A percentile compares a stretch with the other conserved stretches of the same genome.
These are phyloP conservation scores for Rallus limicola DNA, from an alignment of 2,113 vertebrate genomes.

Conservation along the genomic window DNA sequence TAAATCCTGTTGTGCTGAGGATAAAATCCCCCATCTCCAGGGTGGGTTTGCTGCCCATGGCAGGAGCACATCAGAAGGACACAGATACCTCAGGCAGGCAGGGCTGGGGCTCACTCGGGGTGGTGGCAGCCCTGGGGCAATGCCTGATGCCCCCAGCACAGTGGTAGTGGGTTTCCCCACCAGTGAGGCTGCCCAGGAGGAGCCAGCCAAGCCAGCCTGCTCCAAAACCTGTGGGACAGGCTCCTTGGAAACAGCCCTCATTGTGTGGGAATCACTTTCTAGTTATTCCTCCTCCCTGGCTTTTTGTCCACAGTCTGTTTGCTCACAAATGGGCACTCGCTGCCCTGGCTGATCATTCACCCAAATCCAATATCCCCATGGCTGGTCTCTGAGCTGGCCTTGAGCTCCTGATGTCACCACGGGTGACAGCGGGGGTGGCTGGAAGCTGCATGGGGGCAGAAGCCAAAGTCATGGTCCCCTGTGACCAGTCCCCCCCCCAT, in stretches of 20 bases:
- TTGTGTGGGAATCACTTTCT: not conserved
- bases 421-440: not conserved
- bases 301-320: not conserved
- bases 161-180: not conserved
- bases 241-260: slow-evolving; percentile 14
- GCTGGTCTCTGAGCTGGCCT: not conserved
- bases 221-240: not conserved
- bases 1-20: not conserved
- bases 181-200: not conserved
- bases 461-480: rapidly evolving
- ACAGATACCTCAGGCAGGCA: not conserved
- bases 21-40: not conserved
- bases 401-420: not conserved
- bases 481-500: rapidly evolving
- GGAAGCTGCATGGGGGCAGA: not conserved
- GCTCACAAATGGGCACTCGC: not conserved
- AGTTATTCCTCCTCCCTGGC: not conserved
- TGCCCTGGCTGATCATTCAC: slow-evolving; percentile 20
- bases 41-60: not conserved
- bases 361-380: not conserved
- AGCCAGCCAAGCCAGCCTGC: not conserved
- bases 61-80: not conserved
- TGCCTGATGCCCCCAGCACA: rapidly evolving
- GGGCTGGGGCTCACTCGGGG: not conserved
- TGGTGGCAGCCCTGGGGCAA: rapidly evolving